Conservation (phyloP, 1,140 invertebrate species). For the Epicauta chinensis region DNA sequence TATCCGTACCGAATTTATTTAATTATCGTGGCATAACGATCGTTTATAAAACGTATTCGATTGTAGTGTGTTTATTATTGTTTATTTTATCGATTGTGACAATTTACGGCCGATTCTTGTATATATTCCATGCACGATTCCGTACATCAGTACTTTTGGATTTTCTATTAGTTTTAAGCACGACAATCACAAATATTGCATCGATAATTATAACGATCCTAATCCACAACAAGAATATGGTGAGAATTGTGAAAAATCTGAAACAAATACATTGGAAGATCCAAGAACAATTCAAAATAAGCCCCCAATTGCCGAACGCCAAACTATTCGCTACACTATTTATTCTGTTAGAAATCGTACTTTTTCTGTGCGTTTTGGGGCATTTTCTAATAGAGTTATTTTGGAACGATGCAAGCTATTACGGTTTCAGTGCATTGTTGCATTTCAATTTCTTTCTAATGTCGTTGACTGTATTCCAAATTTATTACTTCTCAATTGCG, state of each 20-base stretch:
- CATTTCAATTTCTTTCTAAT: conserved; percentile 3
- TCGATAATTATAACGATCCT: not conserved
- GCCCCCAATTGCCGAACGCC: too few species aligned
- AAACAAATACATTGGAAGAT: conserved; percentile 1
- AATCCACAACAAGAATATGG: conserved; percentile 1
- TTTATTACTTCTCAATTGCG: not conserved
- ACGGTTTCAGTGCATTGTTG: too few species aligned
- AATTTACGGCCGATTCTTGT: not conserved
- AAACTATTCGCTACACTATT: too few species aligned
- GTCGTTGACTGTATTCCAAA: not conserved
- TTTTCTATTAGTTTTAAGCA: not conserved
- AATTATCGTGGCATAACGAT: conserved; percentile 3
- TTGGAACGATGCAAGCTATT: too few species aligned
- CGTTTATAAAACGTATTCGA: not conserved
- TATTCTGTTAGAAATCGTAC: not conserved
- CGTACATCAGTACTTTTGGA: not conserved
- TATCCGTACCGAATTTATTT: conserved; percentile 6
- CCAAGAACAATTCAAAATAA: too few species aligned
- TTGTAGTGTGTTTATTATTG: not conserved
- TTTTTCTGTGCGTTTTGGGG: too few species aligned
- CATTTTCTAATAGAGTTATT: too few species aligned
- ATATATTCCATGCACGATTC: conserved; percentile 1
- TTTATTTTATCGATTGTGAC: not conserved
- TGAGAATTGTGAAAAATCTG: conserved; percentile 1
- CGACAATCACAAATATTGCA: not conserved